Evolutionary conservation across 2,113 vertebrate species (phyloP).

Genomic region (Chaenocephalus aceratus): DNA sequence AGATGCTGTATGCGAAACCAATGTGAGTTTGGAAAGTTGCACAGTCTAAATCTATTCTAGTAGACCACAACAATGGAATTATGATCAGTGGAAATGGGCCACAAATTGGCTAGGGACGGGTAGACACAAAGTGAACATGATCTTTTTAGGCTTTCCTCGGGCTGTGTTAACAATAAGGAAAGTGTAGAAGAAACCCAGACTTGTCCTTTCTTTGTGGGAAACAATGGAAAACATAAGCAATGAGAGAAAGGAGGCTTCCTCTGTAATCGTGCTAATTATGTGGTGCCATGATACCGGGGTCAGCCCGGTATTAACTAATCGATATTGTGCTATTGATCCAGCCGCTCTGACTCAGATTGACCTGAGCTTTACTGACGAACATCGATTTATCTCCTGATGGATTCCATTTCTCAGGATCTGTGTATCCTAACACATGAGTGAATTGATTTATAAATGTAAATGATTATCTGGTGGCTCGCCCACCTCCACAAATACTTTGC

Average conservation of each 20-base stretch:
- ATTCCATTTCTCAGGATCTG: conserved; percentile 14
- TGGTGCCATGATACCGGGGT: conserved; percentile 16
- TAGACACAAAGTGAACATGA: background rate
- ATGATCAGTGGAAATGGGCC: background rate
- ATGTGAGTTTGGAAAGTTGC: no score
- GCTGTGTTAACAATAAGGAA: background rate
- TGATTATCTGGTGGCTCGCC: conserved; percentile 1
- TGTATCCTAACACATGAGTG: background rate
- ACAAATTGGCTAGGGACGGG: background rate
- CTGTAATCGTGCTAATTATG: conserved; percentile 19
- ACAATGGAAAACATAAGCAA: background rate
- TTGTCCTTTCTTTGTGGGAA: background rate
- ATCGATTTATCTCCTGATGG: conserved; percentile 12
- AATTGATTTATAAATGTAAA: conserved; percentile 20
- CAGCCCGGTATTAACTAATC: conserved; percentile 2
- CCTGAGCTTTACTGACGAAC: conserved; percentile 7
- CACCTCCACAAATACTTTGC: background rate
- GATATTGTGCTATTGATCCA: conserved; percentile 2
- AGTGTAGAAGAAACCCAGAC: background rate
- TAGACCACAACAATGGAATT: no score
- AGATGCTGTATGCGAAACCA: no score
- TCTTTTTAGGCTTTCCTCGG: background rate
- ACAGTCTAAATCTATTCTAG: no score
- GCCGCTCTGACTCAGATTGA: conserved; percentile 10
- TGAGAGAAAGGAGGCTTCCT: background rate